phyloP scores from a whole-genome alignment of 1,140 invertebrate species.

The Trigoniulus corallinus region DNA sequence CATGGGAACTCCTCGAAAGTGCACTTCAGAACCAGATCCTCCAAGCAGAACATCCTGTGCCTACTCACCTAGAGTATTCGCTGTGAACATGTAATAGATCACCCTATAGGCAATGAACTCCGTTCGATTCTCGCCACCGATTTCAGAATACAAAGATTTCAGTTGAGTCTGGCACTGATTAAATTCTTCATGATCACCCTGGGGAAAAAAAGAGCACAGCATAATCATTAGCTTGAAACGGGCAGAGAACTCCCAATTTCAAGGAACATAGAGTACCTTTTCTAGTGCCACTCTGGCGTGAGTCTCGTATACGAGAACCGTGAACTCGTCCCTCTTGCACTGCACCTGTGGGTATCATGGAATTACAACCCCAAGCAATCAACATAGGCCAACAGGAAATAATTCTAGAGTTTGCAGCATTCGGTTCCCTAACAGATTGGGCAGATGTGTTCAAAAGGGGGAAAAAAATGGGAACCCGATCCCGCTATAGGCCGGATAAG shows the following conservation, averaged over 20 bases:
- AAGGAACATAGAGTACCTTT: slow-evolving; percentile 34
- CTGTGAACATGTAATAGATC: slow-evolving; percentile 93
- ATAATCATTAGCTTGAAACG: slow-evolving; percentile 3
- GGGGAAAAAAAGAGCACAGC: slow-evolving; percentile 8
- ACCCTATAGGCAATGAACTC: slow-evolving; percentile 93
- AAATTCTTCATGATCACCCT: slow-evolving; percentile 92
- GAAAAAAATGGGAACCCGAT: too few relatives aligned
- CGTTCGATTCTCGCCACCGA: slow-evolving; percentile 47
- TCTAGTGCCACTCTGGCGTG: slow-evolving; percentile 93
- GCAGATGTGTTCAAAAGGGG: too few relatives aligned
- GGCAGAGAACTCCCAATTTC: slow-evolving; percentile 1
- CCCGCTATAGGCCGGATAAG: too few relatives aligned
- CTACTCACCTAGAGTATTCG: slow-evolving; percentile 73
- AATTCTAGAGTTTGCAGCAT: too few relatives aligned
- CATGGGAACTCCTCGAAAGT: not conserved
- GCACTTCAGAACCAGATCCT: not conserved
- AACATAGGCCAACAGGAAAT: too few relatives aligned
- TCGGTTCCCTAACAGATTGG: too few relatives aligned
- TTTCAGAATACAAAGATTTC: slow-evolving; percentile 70
- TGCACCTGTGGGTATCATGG: slow-evolving; percentile 73
- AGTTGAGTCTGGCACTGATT: slow-evolving; percentile 98
- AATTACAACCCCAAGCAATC: too few relatives aligned
- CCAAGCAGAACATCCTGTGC: too few relatives aligned
- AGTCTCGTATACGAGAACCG: slow-evolving; percentile 92
- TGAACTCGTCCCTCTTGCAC: slow-evolving; percentile 83